Percentiles rank a stretch among this genome's conserved stretches.
phyloP scores from a whole-genome alignment of 2,797 vertebrate species.

The Odontamblyopus rebecca region DNA sequence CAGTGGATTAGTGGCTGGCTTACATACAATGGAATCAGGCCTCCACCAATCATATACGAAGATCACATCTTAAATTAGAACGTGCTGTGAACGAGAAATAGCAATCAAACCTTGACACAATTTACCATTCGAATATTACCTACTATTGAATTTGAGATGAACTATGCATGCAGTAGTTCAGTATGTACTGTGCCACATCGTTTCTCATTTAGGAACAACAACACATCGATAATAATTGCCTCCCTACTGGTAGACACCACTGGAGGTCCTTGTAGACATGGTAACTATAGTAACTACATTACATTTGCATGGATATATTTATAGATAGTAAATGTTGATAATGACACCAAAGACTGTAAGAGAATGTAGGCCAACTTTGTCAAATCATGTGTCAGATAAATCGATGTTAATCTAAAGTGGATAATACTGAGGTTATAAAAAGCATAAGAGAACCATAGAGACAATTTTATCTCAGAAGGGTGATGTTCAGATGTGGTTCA shows the following conservation, averaged over 20 bases:
- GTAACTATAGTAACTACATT: not conserved
- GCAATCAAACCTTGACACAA: not conserved
- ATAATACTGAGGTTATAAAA: too few species aligned
- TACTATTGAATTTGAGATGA: not conserved
- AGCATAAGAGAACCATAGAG: too few species aligned
- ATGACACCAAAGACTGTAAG: not conserved
- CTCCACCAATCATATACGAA: not conserved
- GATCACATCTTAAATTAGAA: not conserved
- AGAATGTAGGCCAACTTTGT: not conserved
- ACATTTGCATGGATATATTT: not conserved
- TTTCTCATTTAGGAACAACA: not conserved
- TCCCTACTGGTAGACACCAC: not conserved
- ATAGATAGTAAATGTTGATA: not conserved
- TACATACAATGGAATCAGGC: not conserved
- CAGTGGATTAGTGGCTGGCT: conserved; percentile 4
- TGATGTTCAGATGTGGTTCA: too few species aligned
- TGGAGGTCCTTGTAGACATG: not conserved
- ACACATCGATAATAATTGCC: not conserved
- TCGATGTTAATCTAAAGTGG: too few species aligned
- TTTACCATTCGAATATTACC: not conserved
- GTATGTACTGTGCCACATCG: too few species aligned
- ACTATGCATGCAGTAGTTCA: not conserved
- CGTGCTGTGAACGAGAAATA: not conserved
- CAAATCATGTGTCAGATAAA: too few species aligned
- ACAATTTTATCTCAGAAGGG: too few species aligned